These are phyloP conservation scores for Latheticus oryzae DNA, from an alignment of 2,888 invertebrate genomes.

Conservation along the genomic window DNA sequence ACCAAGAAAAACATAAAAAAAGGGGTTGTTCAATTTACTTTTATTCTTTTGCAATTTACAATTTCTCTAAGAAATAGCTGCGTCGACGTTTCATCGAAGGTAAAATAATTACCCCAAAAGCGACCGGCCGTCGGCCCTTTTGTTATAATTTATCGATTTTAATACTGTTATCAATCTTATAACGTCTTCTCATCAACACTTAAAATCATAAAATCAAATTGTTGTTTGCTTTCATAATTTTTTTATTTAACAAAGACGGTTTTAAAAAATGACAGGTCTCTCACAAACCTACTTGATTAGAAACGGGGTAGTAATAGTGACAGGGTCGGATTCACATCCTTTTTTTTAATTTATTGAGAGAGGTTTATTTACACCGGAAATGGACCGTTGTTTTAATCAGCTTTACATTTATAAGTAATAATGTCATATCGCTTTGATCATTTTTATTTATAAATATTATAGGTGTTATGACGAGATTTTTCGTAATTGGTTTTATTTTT, in stretches of 20 bases:
- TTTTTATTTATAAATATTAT: constrained; percentile 7
- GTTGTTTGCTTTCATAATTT: constrained; percentile 4
- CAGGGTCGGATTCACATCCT: background rate
- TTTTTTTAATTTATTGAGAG: too few relatives aligned
- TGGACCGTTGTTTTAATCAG: background rate
- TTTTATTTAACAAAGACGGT: background rate
- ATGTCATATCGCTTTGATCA: too few relatives aligned
- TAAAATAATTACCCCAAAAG: constrained; percentile 1
- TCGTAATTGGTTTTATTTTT: constrained; percentile 7
- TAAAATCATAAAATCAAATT: constrained; percentile 14
- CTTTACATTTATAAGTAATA: too few relatives aligned
- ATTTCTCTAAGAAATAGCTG: too few relatives aligned
- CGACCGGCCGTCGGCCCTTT: constrained; percentile 13
- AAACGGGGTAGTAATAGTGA: background rate
- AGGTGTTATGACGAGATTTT: background rate
- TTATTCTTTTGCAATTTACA: constrained; percentile 1
- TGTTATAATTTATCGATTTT: constrained; percentile 28
- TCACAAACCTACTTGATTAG: constrained; percentile 10
- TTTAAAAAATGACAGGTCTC: constrained; percentile 12
- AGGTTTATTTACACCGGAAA: too few relatives aligned
- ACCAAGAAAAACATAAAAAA: constrained; percentile 14
- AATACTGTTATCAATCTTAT: constrained; percentile 13
- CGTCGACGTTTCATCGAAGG: too few relatives aligned
- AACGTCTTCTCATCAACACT: constrained; percentile 3
- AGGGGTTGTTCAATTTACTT: constrained; percentile 16